Percentiles rank a stretch among this genome's conserved stretches.
These are phyloP conservation scores for Epistrophe eligans DNA, from an alignment of 2,888 invertebrate species.

Conservation along the genomic window DNA sequence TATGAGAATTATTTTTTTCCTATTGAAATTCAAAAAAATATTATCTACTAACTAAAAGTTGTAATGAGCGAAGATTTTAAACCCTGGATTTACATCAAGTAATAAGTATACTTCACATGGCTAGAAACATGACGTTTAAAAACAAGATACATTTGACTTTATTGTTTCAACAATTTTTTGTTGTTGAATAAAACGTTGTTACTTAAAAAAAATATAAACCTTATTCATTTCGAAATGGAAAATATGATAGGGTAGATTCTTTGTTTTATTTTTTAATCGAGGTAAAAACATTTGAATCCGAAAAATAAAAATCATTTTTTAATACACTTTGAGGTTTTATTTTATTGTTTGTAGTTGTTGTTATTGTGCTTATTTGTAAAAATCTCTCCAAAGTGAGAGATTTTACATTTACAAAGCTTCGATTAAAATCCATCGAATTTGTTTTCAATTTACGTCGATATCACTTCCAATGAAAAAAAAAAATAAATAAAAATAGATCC, in stretches of 20 bases:
- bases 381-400: background rate
- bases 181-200: background rate
- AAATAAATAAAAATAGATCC: conserved; percentile 15
- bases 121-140: too few relatives aligned
- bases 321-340: conserved; percentile 7
- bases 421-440: conserved; percentile 53
- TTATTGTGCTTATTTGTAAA: background rate
- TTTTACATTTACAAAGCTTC: conserved; percentile 34
- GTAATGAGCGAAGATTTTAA: too few relatives aligned
- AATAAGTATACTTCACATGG: too few relatives aligned
- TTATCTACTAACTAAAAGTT: too few relatives aligned
- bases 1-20: too few relatives aligned
- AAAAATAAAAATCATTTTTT: background rate
- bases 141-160: background rate
- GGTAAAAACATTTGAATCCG: background rate
- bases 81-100: too few relatives aligned
- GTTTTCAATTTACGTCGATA: conserved; percentile 50
- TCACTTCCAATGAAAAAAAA: conserved; percentile 42
- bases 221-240: background rate
- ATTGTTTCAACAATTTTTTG: background rate
- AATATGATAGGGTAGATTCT: background rate
- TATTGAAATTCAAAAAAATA: too few relatives aligned
- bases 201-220: background rate
- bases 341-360: too few relatives aligned
- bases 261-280: background rate